Conservation (phyloP, 2,797 vertebrate genomes). For the Gobio occitaniae region DNA sequence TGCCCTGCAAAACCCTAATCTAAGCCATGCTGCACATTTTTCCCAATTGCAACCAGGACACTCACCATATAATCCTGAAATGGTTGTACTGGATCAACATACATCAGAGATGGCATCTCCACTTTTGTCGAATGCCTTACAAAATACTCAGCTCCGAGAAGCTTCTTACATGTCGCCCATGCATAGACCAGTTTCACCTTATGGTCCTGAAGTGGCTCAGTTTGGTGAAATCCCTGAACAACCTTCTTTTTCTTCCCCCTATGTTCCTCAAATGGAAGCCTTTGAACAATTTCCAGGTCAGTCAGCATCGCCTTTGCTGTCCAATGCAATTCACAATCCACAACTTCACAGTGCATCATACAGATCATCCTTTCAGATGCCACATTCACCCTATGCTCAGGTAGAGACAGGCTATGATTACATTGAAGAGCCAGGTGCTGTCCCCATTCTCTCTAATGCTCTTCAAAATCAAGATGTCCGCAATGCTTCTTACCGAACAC, state of each 20-base stretch:
- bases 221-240: constrained; percentile 39
- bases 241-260: constrained; percentile 38
- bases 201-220: constrained; percentile 46
- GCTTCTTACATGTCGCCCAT: constrained; percentile 63
- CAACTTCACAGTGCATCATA: constrained; percentile 75
- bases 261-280: constrained; percentile 51
- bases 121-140: constrained; percentile 71
- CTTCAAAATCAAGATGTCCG: constrained; percentile 72
- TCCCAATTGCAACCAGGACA: constrained; percentile 67
- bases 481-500: constrained; percentile 65
- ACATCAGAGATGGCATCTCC: constrained; percentile 65
- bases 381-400: constrained; percentile 65
- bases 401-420: constrained; percentile 75
- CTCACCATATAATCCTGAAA: constrained; percentile 31
- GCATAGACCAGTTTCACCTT: constrained; percentile 62
- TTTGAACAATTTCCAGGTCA: constrained; percentile 52
- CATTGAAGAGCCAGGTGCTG: constrained; percentile 74
- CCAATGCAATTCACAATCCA: constrained; percentile 71
- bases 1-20: constrained; percentile 65
- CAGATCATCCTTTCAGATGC: constrained; percentile 69
- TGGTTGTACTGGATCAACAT: constrained; percentile 61
- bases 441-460: constrained; percentile 76
- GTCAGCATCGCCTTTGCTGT: constrained; percentile 67
- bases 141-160: constrained; percentile 73
- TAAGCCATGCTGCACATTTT: constrained; percentile 64